Percentiles rank a stretch among this genome's conserved stretches.
Evolutionary conservation across 2,797 vertebrate genomes (phyloP).

Genomic region (Nyctalus aviator): DNA sequence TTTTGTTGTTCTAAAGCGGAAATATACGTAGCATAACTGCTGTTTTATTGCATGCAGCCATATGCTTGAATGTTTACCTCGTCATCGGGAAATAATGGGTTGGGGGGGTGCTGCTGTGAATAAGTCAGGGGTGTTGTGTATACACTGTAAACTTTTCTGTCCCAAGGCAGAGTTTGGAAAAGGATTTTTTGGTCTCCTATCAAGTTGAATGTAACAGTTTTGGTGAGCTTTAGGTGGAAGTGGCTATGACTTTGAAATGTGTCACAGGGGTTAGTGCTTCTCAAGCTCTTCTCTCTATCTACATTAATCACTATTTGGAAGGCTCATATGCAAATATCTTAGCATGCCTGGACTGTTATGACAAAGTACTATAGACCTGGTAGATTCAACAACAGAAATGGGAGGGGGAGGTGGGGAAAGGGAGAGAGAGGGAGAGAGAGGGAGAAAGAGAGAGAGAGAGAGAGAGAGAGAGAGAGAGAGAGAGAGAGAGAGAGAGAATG

Average conservation of each 20-base stretch:
- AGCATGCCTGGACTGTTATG: neutral
- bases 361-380: neutral
- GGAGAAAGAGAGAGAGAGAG: neutral
- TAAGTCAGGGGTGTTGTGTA: neutral
- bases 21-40: neutral
- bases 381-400: neutral
- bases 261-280: neutral
- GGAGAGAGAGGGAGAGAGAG: neutral
- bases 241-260: neutral
- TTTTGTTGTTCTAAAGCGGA: slow-evolving; percentile 3
- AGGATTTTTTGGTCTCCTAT: neutral
- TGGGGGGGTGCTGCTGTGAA: neutral
- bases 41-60: neutral
- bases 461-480: neutral
- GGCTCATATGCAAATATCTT: neutral
- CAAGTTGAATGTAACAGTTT: neutral
- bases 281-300: neutral
- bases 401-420: neutral
- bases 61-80: slow-evolving; percentile 19
- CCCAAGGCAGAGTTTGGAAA: neutral
- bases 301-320: neutral
- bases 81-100: neutral
- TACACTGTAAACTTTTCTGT: neutral
- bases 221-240: neutral
- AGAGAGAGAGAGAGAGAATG: too few species aligned